phyloP scores from a whole-genome alignment of 2,888 invertebrate species.

The Cephus rjabovi region DNA sequence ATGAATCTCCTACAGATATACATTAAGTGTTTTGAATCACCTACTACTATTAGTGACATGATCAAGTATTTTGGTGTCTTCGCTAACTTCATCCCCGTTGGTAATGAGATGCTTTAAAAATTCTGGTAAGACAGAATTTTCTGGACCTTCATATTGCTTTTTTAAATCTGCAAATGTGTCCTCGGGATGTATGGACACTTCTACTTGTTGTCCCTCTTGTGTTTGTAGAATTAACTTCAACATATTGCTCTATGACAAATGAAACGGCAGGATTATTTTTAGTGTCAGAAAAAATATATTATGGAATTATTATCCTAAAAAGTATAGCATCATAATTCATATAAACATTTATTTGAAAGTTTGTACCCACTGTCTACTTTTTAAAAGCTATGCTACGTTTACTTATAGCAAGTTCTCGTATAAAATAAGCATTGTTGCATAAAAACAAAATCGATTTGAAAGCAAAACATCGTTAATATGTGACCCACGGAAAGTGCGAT shows the following conservation, averaged over 20 bases:
- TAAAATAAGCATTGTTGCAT: neutral
- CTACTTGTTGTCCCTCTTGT: constrained; percentile 30
- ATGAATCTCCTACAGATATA: neutral
- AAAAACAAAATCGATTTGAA: neutral
- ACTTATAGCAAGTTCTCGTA: neutral
- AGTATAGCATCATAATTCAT: neutral
- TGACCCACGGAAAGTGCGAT: neutral
- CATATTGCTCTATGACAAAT: constrained; percentile 21
- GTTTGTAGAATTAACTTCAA: constrained; percentile 31
- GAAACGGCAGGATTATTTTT: neutral
- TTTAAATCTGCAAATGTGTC: constrained; percentile 33
- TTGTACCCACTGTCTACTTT: neutral
- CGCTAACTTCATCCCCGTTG: constrained; percentile 25
- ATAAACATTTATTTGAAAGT: neutral
- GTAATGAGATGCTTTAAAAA: constrained; percentile 29
- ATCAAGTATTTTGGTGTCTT: constrained; percentile 30
- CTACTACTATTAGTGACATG: constrained; percentile 29
- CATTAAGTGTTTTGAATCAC: neutral
- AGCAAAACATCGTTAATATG: neutral
- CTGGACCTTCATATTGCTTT: constrained; percentile 23
- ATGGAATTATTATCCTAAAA: neutral
- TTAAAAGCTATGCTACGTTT: neutral
- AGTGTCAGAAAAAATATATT: neutral
- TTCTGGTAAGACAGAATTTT: constrained; percentile 22
- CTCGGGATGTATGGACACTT: constrained; percentile 29